Evolutionary conservation across 92 coral and sea anemone species (phyloP), one percentile per base, ranked within the genome.

Genomic region (Phymanthus crucifer): DNA sequence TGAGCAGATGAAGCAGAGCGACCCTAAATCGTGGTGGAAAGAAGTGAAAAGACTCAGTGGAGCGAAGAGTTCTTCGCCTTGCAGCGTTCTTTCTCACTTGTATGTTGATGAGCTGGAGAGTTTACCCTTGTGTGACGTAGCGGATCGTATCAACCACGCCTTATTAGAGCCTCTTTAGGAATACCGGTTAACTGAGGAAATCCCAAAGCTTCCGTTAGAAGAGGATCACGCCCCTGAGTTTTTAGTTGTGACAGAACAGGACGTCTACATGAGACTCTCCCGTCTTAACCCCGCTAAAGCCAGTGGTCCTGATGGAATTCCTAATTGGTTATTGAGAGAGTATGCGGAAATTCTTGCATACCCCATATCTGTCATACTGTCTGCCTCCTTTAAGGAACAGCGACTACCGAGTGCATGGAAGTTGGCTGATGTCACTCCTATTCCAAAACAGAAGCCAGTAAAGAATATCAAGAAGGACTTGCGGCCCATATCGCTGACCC

Each of bases 21-120:
- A 79, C 32, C 76, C 85, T 48, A 84, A 73, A 64, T 71, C 79
- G n/a, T 85, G 85, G 85, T 80, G 85, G 84, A 84, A 74, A 68
- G 85, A 85, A 43, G 89, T 85, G 27, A 80, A 85, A 70, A 79
- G 89, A 67, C 85, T 86, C 38, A 79, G 89, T 52, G 85, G 82
- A 58, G 84, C 72, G 74, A 32, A 74, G 74, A 32, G 65, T 26
- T 65, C 85, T 34, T 72, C 79, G 58, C 40, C 86, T 4, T 32
- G 86, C 45, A 76, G 73, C 75, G 58, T 80, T 76, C 52, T 81
- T 37, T 36, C 81, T 86, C 86, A 45, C 64, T 65, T 86, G 33
- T 66, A 85, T 68, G 68, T 85, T 29, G 85, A 73, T 19, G 81
- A 79, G 74, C 29, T 85, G 40, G 81, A 85, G 66, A 74, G 73